Percentiles rank a stretch among this genome's conserved stretches.
phyloP scores from a whole-genome alignment of 2,888 invertebrate species.

The Drosophila kokeensis region DNA sequence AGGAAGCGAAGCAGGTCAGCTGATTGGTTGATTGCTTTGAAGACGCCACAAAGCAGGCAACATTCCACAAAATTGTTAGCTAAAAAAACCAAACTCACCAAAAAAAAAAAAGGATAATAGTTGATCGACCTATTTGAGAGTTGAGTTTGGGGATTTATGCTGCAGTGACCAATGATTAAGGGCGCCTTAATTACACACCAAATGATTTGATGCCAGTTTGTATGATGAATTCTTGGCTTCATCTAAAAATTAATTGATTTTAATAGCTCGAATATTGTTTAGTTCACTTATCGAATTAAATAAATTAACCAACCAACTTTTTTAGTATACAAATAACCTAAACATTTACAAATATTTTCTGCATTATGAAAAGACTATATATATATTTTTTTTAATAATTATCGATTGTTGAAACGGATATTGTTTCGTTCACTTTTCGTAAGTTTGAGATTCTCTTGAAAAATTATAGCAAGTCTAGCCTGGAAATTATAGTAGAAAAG shows the following conservation, averaged over 20 bases:
- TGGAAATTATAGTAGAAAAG: not conserved
- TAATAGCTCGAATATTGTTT: not conserved
- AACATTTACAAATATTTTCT: no score
- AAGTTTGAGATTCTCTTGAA: no score
- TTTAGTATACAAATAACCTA: no score
- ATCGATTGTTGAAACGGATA: not conserved
- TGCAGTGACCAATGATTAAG: constrained; percentile 6
- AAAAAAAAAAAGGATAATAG: constrained; percentile 8
- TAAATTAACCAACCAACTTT: no score
- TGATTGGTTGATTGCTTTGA: constrained; percentile 77
- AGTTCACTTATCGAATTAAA: no score
- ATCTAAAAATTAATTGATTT: not conserved
- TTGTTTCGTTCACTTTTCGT: no score
- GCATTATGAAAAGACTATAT: no score
- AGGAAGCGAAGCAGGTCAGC: constrained; percentile 67
- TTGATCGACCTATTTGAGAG: constrained; percentile 24
- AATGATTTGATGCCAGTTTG: constrained; percentile 23
- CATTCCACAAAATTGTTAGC: constrained; percentile 32
- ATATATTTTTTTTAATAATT: no score
- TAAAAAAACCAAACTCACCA: constrained; percentile 2
- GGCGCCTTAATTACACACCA: constrained; percentile 19
- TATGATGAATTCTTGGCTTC: constrained; percentile 1
- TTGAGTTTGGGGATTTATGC: not conserved
- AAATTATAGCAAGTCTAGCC: no score
- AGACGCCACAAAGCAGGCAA: constrained; percentile 48